phyloP scores from a whole-genome alignment of 2,888 invertebrate genomes.

The Unio delphinus region DNA sequence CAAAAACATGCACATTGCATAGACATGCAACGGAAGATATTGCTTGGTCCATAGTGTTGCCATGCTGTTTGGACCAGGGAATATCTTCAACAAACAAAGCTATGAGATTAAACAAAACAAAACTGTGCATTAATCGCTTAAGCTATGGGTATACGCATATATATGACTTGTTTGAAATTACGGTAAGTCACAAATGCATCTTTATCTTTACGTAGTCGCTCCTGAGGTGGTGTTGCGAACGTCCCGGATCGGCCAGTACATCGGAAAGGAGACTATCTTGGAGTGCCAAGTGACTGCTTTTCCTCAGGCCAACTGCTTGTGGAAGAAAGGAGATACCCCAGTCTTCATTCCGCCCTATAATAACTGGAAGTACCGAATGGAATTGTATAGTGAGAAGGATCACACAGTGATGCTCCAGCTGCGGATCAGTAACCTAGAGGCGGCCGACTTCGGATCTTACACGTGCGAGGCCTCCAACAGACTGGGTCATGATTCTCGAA shows the following conservation, averaged over 20 bases:
- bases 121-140: too few relatives aligned
- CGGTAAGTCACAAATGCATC: too few relatives aligned
- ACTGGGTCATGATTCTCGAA: conserved; percentile 34
- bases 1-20: too few relatives aligned
- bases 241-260: conserved; percentile 51
- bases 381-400: conserved; percentile 48
- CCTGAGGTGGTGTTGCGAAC: conserved; percentile 30
- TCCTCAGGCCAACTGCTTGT: conserved; percentile 58
- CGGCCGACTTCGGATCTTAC: conserved; percentile 49
- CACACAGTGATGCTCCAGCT: conserved; percentile 47
- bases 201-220: conserved; percentile 16
- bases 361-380: conserved; percentile 48
- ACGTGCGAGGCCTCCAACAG: conserved; percentile 52
- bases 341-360: conserved; percentile 15
- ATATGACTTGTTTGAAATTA: too few relatives aligned
- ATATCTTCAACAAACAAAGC: too few relatives aligned
- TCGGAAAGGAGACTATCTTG: conserved; percentile 59
- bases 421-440: conserved; percentile 38
- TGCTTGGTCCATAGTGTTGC: too few relatives aligned
- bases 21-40: too few relatives aligned
- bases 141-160: too few relatives aligned
- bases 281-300: conserved; percentile 63
- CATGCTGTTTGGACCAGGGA: too few relatives aligned
- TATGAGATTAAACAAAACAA: too few relatives aligned
- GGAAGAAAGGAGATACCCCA: conserved; percentile 45